Percentiles rank a stretch among this genome's conserved stretches.
Conservation (phyloP, 2,113 vertebrate species). For the Anser brachyrhynchus region DNA sequence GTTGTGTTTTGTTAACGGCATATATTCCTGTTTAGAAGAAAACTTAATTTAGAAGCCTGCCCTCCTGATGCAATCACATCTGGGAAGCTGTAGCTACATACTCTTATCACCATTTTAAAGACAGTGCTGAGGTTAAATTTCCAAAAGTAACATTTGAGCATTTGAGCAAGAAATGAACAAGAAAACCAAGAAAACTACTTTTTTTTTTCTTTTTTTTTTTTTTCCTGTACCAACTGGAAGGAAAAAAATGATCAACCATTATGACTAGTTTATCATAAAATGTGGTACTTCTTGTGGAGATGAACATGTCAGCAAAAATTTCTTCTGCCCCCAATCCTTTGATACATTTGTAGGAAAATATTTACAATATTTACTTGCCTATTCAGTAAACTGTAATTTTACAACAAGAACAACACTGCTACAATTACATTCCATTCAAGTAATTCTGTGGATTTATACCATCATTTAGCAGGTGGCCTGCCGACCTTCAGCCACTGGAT, state of each 20-base stretch:
- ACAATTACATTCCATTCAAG: conserved; percentile 31
- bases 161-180: not conserved
- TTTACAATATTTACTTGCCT: not conserved
- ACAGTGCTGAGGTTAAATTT: not conserved
- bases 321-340: not conserved
- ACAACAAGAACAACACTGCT: conserved; percentile 20
- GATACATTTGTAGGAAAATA: conserved; percentile 13
- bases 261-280: not conserved
- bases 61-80: not conserved
- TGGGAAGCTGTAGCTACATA: not conserved
- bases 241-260: not conserved
- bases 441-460: conserved; percentile 31
- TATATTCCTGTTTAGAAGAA: not conserved
- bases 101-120: not conserved
- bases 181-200: too few relatives aligned
- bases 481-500: conserved; percentile 42
- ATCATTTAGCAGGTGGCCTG: not conserved
- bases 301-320: not conserved
- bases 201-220: not conserved
- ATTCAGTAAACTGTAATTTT: conserved; percentile 33
- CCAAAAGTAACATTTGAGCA: not conserved
- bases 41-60: rapidly evolving
- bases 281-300: not conserved
- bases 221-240: not conserved
- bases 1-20: not conserved